These are phyloP conservation scores for Andrena camellia DNA, from an alignment of 2,888 invertebrate genomes.

Conservation along the genomic window DNA sequence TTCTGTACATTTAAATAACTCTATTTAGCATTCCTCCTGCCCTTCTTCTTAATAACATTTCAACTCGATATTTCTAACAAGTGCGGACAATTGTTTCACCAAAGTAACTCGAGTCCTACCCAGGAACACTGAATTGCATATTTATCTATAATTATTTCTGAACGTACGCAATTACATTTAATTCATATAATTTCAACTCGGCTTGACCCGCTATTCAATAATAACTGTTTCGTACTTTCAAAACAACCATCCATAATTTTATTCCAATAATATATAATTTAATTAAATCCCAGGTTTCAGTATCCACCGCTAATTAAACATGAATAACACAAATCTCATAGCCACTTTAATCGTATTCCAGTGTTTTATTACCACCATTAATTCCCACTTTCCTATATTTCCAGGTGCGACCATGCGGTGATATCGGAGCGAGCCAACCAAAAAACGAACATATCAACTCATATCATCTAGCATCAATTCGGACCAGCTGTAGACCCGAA, in stretches of 20 bases:
- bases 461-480: constrained; percentile 36
- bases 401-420: constrained; percentile 65
- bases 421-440: constrained; percentile 19
- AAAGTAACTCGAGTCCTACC: too few species aligned
- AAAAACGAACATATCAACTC: constrained; percentile 60
- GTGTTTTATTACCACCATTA: not conserved
- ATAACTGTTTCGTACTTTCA: not conserved
- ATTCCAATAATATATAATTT: not conserved
- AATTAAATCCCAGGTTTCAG: not conserved
- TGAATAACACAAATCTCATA: not conserved
- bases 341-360: not conserved
- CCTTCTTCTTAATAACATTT: too few species aligned
- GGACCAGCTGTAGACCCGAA: not conserved
- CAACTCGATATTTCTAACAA: too few species aligned
- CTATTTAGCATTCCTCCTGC: too few species aligned
- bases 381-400: constrained; percentile 26
- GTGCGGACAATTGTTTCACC: too few species aligned
- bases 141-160: not conserved
- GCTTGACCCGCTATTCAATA: not conserved
- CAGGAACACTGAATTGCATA: not conserved
- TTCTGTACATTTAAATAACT: too few species aligned
- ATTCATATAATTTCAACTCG: not conserved
- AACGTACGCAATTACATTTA: not conserved
- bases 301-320: not conserved
- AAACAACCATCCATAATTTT: not conserved